Conservation (phyloP, 2,113 vertebrate genomes). For the Azemiops feae region DNA sequence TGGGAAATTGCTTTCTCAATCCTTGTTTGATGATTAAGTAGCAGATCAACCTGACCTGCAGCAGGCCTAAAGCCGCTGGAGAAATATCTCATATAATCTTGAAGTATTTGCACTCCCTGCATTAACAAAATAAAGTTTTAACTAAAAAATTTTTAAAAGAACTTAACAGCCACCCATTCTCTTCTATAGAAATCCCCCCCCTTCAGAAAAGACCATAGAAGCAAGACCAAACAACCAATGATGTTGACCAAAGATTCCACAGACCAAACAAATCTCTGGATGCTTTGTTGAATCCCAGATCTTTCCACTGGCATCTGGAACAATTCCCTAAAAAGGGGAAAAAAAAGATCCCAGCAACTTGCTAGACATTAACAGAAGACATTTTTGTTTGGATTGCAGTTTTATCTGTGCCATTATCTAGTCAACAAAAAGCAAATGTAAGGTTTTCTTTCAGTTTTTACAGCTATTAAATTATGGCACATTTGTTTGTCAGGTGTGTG, state of each 20-base stretch:
- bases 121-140: not conserved
- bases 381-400: not conserved
- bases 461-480: not conserved
- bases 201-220: not conserved
- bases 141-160: not conserved
- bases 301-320: not conserved
- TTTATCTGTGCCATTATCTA: not conserved
- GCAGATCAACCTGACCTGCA: not conserved
- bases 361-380: not conserved
- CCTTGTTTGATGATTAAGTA: not conserved
- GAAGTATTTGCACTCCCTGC: not conserved
- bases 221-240: not conserved
- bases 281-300: not conserved
- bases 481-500: not conserved
- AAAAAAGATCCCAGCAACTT: not conserved
- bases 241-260: not conserved
- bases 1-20: not conserved
- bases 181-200: not conserved
- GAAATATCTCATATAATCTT: not conserved
- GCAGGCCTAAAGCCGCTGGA: not conserved
- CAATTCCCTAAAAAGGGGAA: not conserved
- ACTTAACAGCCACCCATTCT: not conserved
- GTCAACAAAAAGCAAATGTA: slow-evolving; percentile 3
- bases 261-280: not conserved
- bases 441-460: not conserved